These are phyloP conservation scores for Lasioglossum zephyrum DNA, from an alignment of 2,888 invertebrate genomes.

Conservation along the genomic window DNA sequence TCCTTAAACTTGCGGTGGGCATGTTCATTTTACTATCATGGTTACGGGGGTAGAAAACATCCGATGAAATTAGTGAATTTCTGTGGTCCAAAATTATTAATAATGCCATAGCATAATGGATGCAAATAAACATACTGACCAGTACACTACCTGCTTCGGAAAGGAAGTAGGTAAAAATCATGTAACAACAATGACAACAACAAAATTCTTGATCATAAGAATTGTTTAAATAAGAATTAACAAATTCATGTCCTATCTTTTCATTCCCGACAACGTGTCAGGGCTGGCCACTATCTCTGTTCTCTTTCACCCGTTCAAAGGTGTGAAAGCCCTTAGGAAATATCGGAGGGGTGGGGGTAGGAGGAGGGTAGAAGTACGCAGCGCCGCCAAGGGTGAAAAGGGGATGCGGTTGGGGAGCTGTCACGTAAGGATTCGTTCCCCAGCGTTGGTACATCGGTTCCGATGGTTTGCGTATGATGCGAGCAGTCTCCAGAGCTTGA, in stretches of 20 bases:
- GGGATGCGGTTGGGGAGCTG: not conserved
- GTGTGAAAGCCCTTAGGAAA: not conserved
- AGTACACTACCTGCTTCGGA: too few species aligned
- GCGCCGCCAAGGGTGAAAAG: not conserved
- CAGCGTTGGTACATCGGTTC: not conserved
- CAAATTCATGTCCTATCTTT: too few species aligned
- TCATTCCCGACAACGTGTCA: too few species aligned
- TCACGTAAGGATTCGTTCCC: not conserved
- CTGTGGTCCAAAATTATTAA: not conserved
- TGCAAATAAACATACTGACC: not conserved
- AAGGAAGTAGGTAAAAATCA: too few species aligned
- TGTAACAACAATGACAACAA: too few species aligned
- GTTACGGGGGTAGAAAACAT: not conserved
- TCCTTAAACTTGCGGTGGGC: not conserved
- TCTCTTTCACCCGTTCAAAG: not conserved
- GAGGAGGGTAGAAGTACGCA: not conserved
- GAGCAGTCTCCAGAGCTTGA: constrained; percentile 26
- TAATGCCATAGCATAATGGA: not conserved
- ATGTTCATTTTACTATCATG: not conserved
- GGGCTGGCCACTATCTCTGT: not conserved
- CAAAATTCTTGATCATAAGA: too few species aligned
- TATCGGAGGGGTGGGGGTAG: not conserved
- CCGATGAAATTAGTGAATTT: not conserved
- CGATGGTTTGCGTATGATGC: constrained; percentile 43
- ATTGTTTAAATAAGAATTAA: too few species aligned